Evolutionary conservation across 2,113 vertebrate species (phyloP).

Genomic region (Aix galericulata): DNA sequence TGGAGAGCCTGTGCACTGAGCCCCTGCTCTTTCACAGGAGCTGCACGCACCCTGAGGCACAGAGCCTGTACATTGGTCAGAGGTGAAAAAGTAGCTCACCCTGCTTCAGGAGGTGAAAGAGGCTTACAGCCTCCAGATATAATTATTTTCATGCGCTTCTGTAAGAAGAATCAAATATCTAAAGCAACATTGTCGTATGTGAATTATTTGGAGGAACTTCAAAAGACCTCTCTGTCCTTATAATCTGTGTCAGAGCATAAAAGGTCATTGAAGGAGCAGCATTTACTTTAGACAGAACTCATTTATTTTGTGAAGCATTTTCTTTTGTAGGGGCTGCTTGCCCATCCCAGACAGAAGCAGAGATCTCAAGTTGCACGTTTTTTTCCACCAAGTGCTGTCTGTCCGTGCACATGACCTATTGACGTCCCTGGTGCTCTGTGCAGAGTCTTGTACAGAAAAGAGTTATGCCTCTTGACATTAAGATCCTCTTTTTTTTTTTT

Average conservation of each 20-base stretch:
- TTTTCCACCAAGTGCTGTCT: neutral
- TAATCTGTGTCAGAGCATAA: neutral
- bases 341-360: neutral
- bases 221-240: neutral
- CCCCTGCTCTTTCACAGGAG: neutral
- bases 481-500: neutral
- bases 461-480: neutral
- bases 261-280: neutral
- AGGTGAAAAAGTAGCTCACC: accelerated
- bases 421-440: neutral
- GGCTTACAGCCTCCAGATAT: neutral
- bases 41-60: neutral
- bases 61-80: neutral
- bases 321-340: neutral
- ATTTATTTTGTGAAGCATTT: neutral
- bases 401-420: neutral
- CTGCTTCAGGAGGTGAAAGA: neutral
- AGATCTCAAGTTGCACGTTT: neutral
- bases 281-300: neutral
- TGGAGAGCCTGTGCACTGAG: neutral
- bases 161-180: neutral
- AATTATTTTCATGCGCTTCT: neutral
- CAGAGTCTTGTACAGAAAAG: neutral
- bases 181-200: neutral
- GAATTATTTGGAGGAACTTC: neutral